Evolutionary conservation across 1,140 invertebrate species (phyloP), one percentile per base, ranked within the genome.

Genomic region (Tetranychus cinnabarinus): DNA sequence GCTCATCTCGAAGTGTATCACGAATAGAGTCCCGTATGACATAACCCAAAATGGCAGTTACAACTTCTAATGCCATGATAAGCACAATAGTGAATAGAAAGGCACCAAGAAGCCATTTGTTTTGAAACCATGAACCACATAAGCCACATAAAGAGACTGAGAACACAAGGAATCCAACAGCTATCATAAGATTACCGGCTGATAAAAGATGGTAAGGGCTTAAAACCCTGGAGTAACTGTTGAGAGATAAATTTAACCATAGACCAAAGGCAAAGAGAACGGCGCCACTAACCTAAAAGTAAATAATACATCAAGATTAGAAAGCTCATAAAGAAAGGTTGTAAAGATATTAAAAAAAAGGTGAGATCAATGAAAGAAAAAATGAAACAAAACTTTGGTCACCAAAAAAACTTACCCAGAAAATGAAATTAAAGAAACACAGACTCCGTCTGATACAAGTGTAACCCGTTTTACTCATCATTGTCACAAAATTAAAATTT

Each of bases 11-110:
- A 62, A 86, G 65, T 7, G 77, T 78, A 34, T 76, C 74, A 37
- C 60, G 54, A 56, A 67, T 55, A 60, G 80, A 77, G 62, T 82
- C 79, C 61, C 83, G 77, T 70, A 85, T 86, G 52, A 85, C 76
- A 68, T 88, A 86, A 8, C 81, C 82, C 39, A 87, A 73, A 3
- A 81, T 80, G 48, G 83, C 85, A 31, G 83, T 74, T 64, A 83
- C 76, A 62, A 88, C 82, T 69, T 88, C 84, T 61, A 82, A 77
- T 61, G 84, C 74, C 71, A 88, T 85, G 63, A 87, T 77, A 52
- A 86, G 71, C 55, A 86, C 79, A n/a, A 88, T 82, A 66, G 86
- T 71, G 60, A 81, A 78, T 70, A 89, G 86, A 72, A 88, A 89
- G 67, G 80, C 78, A 63, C 85, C 79, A 23, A 87, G 75, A 67